These are phyloP conservation scores for Yponomeuta malinellus DNA, from an alignment of 2,888 invertebrate genomes.

Conservation along the genomic window DNA sequence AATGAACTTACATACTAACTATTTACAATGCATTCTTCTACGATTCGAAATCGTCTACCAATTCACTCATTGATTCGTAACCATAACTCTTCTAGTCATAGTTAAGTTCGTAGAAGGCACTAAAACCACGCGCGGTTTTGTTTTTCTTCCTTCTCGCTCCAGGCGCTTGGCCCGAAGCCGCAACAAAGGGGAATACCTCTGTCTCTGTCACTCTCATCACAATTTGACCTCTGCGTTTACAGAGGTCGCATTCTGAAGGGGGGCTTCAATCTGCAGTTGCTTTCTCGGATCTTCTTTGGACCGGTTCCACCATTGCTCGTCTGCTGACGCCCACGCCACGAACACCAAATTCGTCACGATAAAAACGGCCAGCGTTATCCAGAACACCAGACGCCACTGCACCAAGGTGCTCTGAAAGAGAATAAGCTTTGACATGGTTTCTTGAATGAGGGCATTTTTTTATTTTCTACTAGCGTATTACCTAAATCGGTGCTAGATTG, in stretches of 20 bases:
- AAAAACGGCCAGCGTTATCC: slow-evolving; percentile 85
- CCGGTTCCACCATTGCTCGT: slow-evolving; percentile 86
- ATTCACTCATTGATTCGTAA: not conserved
- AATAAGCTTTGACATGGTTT: not conserved
- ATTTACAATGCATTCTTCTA: slow-evolving; percentile 4
- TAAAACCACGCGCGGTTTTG: not conserved
- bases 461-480: not conserved
- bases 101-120: not conserved
- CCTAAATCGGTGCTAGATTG: no score
- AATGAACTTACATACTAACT: not conserved
- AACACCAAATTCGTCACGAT: slow-evolving; percentile 83
- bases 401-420: slow-evolving; percentile 73
- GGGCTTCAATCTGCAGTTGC: slow-evolving; percentile 12
- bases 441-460: not conserved
- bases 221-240: slow-evolving; percentile 56
- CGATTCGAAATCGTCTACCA: not conserved
- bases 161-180: not conserved
- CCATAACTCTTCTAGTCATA: not conserved
- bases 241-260: slow-evolving; percentile 28
- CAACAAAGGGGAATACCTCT: not conserved
- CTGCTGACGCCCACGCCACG: slow-evolving; percentile 83
- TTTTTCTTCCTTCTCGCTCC: not conserved
- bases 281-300: slow-evolving; percentile 42
- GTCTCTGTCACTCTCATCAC: slow-evolving; percentile 29
- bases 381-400: slow-evolving; percentile 88